These are phyloP conservation scores for Pseudomyrmex dendroicus DNA, from an alignment of 1,140 invertebrate species.

Conservation along the genomic window DNA sequence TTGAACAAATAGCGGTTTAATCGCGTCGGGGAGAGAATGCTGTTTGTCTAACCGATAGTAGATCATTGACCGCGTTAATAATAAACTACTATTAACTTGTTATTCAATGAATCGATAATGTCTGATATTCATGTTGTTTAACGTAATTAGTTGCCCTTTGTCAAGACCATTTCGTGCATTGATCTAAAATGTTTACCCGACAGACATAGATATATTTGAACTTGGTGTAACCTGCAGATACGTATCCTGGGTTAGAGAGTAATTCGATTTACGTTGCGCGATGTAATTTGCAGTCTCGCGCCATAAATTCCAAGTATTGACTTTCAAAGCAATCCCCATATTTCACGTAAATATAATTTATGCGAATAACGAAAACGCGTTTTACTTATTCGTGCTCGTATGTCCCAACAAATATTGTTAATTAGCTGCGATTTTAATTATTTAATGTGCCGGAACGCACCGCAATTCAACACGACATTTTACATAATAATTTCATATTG, in stretches of 20 bases:
- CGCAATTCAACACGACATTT: conserved; percentile 49
- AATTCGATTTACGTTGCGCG: conserved; percentile 59
- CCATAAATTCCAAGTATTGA: conserved; percentile 62
- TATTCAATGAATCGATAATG: conserved; percentile 62
- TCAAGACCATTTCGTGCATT: conserved; percentile 58
- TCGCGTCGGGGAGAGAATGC: conserved; percentile 48
- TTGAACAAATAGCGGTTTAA: conserved; percentile 60
- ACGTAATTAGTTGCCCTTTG: conserved; percentile 60
- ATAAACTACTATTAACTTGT: conserved; percentile 60
- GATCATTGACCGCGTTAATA: conserved; percentile 61
- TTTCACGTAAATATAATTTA: conserved; percentile 57
- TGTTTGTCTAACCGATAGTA: conserved; percentile 60
- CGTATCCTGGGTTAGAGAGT: conserved; percentile 44
- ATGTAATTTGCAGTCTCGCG: conserved; percentile 50
- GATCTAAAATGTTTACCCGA: conserved; percentile 59
- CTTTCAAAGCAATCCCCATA: conserved; percentile 55
- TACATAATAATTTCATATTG: conserved; percentile 22
- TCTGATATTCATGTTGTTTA: conserved; percentile 61
- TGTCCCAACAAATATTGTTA: conserved; percentile 46
- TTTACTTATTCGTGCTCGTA: conserved; percentile 49
- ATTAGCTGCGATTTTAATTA: conserved; percentile 55
- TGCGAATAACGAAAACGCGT: conserved; percentile 48
- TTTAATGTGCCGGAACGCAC: conserved; percentile 31
- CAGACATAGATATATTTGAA: conserved; percentile 62
- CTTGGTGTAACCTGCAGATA: conserved; percentile 58